Evolutionary conservation across 2,113 vertebrate genomes (phyloP).

Genomic region (Maccullochella peelii): DNA sequence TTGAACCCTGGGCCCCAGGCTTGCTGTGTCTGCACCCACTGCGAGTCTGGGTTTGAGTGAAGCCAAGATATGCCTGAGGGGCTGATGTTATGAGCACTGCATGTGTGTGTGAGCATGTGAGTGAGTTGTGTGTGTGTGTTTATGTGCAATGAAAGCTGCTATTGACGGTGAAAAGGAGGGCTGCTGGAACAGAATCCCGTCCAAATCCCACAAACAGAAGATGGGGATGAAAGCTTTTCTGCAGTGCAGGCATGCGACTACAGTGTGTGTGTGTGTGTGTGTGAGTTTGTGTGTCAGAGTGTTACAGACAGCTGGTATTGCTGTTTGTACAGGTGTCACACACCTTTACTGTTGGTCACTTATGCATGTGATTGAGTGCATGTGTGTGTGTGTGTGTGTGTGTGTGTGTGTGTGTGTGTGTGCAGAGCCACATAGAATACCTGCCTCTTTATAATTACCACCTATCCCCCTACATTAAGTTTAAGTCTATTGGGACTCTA

Average conservation of each 20-base stretch:
- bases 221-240: slow-evolving; percentile 52
- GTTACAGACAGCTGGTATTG: slow-evolving; percentile 39
- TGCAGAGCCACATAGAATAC: background rate
- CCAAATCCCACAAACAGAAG: slow-evolving; percentile 75
- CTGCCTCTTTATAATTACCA: slow-evolving; percentile 14
- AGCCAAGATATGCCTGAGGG: slow-evolving; percentile 52
- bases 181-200: slow-evolving; percentile 43
- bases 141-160: slow-evolving; percentile 69
- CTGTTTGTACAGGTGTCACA: slow-evolving; percentile 65
- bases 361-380: background rate
- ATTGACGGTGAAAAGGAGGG: slow-evolving; percentile 55
- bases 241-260: slow-evolving; percentile 23
- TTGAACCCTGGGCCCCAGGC: slow-evolving; percentile 41
- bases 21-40: slow-evolving; percentile 32
- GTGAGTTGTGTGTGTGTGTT: slow-evolving; percentile 17
- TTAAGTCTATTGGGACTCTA: slow-evolving; percentile 11
- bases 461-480: background rate
- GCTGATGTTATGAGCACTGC: slow-evolving; percentile 18
- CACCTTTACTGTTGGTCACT: slow-evolving; percentile 24
- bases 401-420: background rate
- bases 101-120: background rate
- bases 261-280: slow-evolving; percentile 17
- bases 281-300: slow-evolving; percentile 1
- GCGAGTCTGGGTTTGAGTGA: slow-evolving; percentile 33
- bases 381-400: slow-evolving; percentile 1